Evolutionary conservation across 2,113 vertebrate species (phyloP).

Genomic region (Ginglymostoma cirratum): DNA sequence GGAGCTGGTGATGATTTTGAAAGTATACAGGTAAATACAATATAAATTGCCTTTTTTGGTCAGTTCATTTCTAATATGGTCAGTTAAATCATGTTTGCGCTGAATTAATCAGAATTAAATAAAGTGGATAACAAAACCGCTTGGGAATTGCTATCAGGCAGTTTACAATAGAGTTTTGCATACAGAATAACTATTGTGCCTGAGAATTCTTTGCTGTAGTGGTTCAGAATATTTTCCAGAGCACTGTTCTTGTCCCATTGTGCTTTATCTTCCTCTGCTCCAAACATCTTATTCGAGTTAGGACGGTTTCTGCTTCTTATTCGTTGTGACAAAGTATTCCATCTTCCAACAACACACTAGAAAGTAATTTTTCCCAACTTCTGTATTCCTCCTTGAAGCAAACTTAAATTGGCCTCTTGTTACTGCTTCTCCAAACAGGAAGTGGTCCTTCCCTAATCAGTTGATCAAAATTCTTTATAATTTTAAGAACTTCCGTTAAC

Average conservation of each 20-base stretch:
- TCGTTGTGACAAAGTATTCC: not conserved
- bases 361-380: not conserved
- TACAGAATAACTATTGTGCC: not conserved
- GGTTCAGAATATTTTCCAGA: not conserved
- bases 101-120: not conserved
- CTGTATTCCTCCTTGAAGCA: not conserved
- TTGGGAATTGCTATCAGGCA: not conserved
- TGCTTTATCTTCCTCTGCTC: not conserved
- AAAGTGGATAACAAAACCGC: not conserved
- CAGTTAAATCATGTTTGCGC: slow-evolving; percentile 39
- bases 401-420: not conserved
- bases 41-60: not conserved
- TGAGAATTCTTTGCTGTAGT: not conserved
- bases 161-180: not conserved
- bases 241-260: not conserved
- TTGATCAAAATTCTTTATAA: not conserved
- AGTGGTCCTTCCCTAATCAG: not conserved
- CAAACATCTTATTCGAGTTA: not conserved
- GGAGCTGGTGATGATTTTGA: slow-evolving; percentile 45
- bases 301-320: not conserved
- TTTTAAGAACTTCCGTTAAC: not conserved
- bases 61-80: not conserved
- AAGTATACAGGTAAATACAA: slow-evolving; percentile 45
- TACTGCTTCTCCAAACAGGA: not conserved
- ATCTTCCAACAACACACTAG: not conserved